Base-by-base conservation (phyloP, 2,888 invertebrate species). In the Tipula vernalis region DNA sequence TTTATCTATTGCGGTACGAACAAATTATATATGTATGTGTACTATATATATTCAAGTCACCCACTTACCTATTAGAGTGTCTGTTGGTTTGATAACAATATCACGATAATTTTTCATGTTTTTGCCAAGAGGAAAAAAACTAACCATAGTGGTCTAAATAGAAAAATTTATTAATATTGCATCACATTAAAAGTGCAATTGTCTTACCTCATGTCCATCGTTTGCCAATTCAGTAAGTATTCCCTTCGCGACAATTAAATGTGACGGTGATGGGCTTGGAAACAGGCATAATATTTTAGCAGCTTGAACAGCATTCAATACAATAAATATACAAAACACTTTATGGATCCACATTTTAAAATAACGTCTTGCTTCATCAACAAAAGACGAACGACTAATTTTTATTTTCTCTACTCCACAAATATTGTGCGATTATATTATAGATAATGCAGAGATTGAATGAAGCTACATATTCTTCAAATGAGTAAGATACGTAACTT, bases 261-360 rank as follows among this genome's bases (percentile, higher is more conserved):
- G 47, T 13, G 47, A 47, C 13, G 47, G 47, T 10, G 47, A 47
- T 1, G 47, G 47, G 10, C 47, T 47, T 47, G 47, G 47, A 47
- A 47, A 47, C 47, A 47, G n/a, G 13, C 47, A 47, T n/a, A 47
- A 47, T 47, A 47, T 47, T 13, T 47, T 47, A 47, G 47, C 47
- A 47, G 47, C 47, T 47, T 47, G 47, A 47, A 47, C 47, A 91
- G 13, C 47, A n/a, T 47, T 47, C n/a, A 47, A 13, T 13, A 47
- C n/a, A 47, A 47, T 3, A 12, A 47, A 47, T 13, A 47, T 13
- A 13, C 47, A 47, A 47, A 47, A 3, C 47, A 47, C 47, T 47
- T 47, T 47, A 47, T 47, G 13, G 13, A 47, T 47, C 47, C 1
- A 12, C 47, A 47, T n/a, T 47, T 39, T 39, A 39, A 28, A 28